Base-by-base conservation (phyloP, 2,888 invertebrate genomes). In the Orchesella flavescens region DNA sequence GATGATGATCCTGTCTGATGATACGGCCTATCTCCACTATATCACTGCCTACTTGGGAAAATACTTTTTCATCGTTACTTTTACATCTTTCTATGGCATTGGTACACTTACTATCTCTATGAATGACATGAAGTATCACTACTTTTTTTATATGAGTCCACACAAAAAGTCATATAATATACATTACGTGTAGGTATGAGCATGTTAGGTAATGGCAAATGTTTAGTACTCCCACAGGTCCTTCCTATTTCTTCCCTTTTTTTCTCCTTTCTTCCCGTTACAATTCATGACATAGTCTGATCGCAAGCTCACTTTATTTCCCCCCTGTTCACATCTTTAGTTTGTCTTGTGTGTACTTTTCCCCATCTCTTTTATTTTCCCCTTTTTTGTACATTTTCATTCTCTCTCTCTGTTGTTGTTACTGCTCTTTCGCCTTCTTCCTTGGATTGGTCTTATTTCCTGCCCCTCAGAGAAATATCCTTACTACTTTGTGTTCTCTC, bases 151-250 rank as follows among this genome's bases (percentile, higher is more conserved):
- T 44, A 63, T 63, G 17, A 12, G 15, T 74, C 44, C 24, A 43
- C 21, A 57, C 49, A 73, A 10, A 53, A 57, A 23, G 34, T 71
- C 43, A 49, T n/a, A 59, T 72, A 66, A 43, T 65, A 44, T 34
- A 34, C 59, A 21, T 10, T 21, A 21, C 24, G 65, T 63, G 23
- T 34, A 65, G 23, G 24, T 21, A 55, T 15, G 72, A 61, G 34
- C 72, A 76, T 76, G 76, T 80, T 44, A 80, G 74, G 59, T 79
- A 79, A 79, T 79, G 53, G 84, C 68, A 84, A 84, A 84, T 84
- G 84, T 84, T 78, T 79, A 79, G 72, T 80, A 80, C 84, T 84
- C 84, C 84, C 84, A 84, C 80, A 84, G 84, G 84, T 84, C 80
- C 76, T 79, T 84, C 75, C 75, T 83, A 21, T 43, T 69, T 44